These are phyloP conservation scores for Drosophila nasuta DNA, from an alignment of 1,140 invertebrate species.

Conservation along the genomic window DNA sequence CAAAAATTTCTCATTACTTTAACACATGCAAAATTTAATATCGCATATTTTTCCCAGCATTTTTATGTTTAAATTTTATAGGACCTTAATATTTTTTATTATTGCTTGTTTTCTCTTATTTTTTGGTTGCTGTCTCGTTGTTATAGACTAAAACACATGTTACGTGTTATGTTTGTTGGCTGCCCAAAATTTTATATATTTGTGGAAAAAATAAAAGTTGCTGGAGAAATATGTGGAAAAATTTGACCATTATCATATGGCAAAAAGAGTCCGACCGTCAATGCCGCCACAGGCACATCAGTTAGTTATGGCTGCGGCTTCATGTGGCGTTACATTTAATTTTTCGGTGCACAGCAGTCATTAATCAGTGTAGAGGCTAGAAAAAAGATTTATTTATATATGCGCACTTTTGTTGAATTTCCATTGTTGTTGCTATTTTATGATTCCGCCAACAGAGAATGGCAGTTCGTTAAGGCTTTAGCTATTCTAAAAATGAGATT, in stretches of 20 bases:
- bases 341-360: conserved; percentile 38
- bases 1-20: conserved; percentile 12
- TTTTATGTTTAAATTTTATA: conserved; percentile 38
- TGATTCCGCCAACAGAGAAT: conserved; percentile 25
- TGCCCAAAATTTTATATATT: conserved; percentile 9
- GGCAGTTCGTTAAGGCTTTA: conserved; percentile 33
- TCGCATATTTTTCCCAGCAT: conserved; percentile 30
- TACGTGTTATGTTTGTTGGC: conserved; percentile 49
- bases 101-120: conserved; percentile 5
- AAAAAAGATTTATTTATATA: conserved; percentile 33
- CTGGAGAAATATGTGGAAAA: conserved; percentile 33
- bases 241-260: conserved; percentile 59
- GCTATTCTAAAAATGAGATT: conserved; percentile 39
- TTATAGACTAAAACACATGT: conserved; percentile 58
- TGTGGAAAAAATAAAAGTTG: conserved; percentile 9
- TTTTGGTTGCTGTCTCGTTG: conserved; percentile 7
- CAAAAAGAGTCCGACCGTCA: conserved; percentile 11
- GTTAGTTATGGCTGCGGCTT: conserved; percentile 44
- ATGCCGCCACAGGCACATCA: conserved; percentile 36
- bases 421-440: conserved; percentile 18
- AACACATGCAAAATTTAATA: conserved; percentile 21
- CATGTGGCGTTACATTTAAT: conserved; percentile 55
- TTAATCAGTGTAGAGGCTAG: conserved; percentile 48
- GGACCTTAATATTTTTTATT: conserved; percentile 7
- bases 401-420: background rate